Evolutionary conservation across 2,113 vertebrate species (phyloP).

Genomic region (Edolisoma coerulescens): DNA sequence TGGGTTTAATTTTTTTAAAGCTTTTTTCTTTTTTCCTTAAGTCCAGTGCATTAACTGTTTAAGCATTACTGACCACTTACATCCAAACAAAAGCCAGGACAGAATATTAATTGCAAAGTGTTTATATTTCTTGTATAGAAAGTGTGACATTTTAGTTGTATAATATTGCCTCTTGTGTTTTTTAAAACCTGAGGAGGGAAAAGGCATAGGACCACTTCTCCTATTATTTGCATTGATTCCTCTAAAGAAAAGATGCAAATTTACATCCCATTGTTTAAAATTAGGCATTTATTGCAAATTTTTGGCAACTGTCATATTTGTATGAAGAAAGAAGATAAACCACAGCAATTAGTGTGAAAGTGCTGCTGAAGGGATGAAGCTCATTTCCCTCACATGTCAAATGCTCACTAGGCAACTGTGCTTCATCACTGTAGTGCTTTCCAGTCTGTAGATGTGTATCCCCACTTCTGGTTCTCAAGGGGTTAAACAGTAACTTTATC

Average conservation of each 20-base stretch:
- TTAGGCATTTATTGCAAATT: background rate
- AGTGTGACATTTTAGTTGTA: background rate
- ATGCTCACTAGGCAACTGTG: background rate
- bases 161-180: background rate
- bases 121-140: background rate
- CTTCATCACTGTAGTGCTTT: background rate
- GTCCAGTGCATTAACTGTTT: background rate
- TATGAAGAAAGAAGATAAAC: background rate
- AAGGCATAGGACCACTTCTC: background rate
- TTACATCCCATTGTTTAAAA: background rate
- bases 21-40: background rate
- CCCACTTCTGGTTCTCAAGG: background rate
- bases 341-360: fast-evolving
- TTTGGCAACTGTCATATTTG: background rate
- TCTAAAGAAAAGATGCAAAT: background rate
- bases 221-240: background rate
- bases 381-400: background rate
- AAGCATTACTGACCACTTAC: background rate
- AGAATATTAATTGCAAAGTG: background rate
- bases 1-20: background rate
- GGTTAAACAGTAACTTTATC: background rate
- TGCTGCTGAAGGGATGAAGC: background rate
- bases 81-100: background rate
- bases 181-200: background rate
- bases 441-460: background rate